Evolutionary conservation across 2,113 vertebrate genomes (phyloP).

Genomic region (Chaetorhynchus papuensis): DNA sequence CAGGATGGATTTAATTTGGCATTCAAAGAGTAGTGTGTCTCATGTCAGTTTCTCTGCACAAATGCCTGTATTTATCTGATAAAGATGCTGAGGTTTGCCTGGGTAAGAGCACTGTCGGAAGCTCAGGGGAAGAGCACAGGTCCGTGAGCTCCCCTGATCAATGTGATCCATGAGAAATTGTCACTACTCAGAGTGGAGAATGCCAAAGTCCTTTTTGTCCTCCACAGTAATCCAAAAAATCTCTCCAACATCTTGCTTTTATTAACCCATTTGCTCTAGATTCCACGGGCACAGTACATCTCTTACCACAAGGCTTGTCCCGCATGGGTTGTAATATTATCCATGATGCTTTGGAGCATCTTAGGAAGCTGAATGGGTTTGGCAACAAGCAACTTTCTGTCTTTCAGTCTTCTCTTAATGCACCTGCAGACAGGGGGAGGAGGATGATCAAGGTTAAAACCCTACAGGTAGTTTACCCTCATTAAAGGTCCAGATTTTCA

Average conservation of each 20-base stretch:
- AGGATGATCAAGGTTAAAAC: not conserved
- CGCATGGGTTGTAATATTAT: not conserved
- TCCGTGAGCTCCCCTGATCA: not conserved
- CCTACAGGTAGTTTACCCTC: not conserved
- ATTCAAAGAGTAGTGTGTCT: not conserved
- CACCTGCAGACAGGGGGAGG: not conserved
- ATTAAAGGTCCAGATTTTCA: not conserved
- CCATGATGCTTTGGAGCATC: not conserved
- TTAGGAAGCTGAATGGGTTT: not conserved
- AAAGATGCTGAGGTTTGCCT: not conserved
- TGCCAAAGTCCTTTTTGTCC: not conserved
- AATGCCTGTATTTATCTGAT: not conserved
- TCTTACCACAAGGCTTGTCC: not conserved
- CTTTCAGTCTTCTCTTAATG: not conserved
- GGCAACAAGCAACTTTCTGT: not conserved
- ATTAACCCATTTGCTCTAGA: not conserved
- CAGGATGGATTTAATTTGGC: not conserved
- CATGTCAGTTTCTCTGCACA: not conserved
- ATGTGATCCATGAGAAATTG: not conserved
- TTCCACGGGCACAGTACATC: not conserved
- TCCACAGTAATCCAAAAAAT: not conserved
- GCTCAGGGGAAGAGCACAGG: not conserved
- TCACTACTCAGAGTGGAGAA: not conserved
- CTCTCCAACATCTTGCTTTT: not conserved
- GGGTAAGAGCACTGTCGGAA: not conserved